Evolutionary conservation across 2,113 vertebrate species (phyloP).

Genomic region (Phycodurus eques): DNA sequence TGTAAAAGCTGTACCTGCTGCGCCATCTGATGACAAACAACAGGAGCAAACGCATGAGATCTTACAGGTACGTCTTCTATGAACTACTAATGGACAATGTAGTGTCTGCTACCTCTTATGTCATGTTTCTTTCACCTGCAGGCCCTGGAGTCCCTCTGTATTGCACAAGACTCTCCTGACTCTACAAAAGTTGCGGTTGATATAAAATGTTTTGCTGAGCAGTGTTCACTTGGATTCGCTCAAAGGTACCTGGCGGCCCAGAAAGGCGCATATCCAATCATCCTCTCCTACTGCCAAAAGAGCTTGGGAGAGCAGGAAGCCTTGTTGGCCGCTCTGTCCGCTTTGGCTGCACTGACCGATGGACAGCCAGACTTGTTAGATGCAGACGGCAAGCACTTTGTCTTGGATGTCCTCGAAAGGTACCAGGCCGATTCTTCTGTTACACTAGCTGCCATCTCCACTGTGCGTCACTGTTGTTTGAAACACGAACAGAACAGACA

Average conservation of each 20-base stretch:
- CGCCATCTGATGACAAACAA: conserved; percentile 45
- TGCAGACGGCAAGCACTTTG: conserved; percentile 70
- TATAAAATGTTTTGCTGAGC: conserved; percentile 73
- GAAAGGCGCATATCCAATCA: conserved; percentile 81
- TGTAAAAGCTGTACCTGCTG: conserved; percentile 75
- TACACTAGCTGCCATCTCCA: conserved; percentile 61
- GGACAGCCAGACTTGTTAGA: conserved; percentile 93
- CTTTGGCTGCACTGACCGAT: conserved; percentile 77
- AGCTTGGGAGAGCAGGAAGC: conserved; percentile 37
- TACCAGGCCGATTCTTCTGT: conserved; percentile 39
- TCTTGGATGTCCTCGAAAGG: conserved; percentile 68
- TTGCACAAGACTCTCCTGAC: conserved; percentile 39
- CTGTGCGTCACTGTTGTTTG: conserved; percentile 79
- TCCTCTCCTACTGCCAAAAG: conserved; percentile 80
- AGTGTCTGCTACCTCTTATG: not conserved
- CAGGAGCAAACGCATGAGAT: conserved; percentile 78
- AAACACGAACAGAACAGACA: conserved; percentile 93
- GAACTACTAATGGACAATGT: not conserved
- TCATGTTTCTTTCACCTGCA: conserved; percentile 31
- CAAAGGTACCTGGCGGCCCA: conserved; percentile 84
- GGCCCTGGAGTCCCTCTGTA: conserved; percentile 77
- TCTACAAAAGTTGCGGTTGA: conserved; percentile 22
- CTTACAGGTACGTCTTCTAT: conserved; percentile 76
- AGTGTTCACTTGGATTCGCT: conserved; percentile 79
- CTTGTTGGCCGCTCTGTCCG: conserved; percentile 53